Evolutionary conservation across 2,797 vertebrate species (phyloP), one percentile per base, ranked within the genome.

Genomic region (Poeciliopsis infans): DNA sequence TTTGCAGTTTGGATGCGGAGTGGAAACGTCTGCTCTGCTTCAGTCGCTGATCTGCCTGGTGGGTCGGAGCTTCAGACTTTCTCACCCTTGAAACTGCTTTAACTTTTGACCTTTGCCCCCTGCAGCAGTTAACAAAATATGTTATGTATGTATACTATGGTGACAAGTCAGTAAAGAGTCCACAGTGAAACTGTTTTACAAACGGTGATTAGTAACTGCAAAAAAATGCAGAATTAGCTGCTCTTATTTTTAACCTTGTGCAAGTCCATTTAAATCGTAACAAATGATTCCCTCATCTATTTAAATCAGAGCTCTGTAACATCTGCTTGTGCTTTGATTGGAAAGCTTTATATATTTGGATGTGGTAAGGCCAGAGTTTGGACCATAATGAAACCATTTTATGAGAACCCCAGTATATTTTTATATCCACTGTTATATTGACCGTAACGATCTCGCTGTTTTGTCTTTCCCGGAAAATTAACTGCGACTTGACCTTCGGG

Each of bases 311-410:
- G 81, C 41, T 66, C 70, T 69, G 77, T 51, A 87, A 90, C 89
- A 89, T 93, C 91, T 93, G 91, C 86, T 81, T 75, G 79, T 93
- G 92, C 93, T 95, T 92, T 89, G 86, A 91, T 88, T 93, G 91
- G 91, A 91, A 53, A 41, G 76, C 57, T 79, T 73, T 46, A 55
- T 33, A 76, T 73, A 77, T 83, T 84, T 87, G 82, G 82, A 86
- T 76, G 72, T 86, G 85, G 88, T 84, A 87, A 88, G 49, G 45
- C 57, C 82, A 79, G 75, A 73, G 76, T 85, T 86, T 83, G 70
- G 80, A 85, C 78, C 64, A 68, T 80, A 87, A 83, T 89, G 79
- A 88, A 91, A 86, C 88, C 7, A 89, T 92, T 92, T 92, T 80
- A 86, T 87, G 81, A 80, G 89, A 88, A 84, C 59, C 84, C 69